Conservation (phyloP, 2,888 invertebrate species). For the Archips xylosteana region DNA sequence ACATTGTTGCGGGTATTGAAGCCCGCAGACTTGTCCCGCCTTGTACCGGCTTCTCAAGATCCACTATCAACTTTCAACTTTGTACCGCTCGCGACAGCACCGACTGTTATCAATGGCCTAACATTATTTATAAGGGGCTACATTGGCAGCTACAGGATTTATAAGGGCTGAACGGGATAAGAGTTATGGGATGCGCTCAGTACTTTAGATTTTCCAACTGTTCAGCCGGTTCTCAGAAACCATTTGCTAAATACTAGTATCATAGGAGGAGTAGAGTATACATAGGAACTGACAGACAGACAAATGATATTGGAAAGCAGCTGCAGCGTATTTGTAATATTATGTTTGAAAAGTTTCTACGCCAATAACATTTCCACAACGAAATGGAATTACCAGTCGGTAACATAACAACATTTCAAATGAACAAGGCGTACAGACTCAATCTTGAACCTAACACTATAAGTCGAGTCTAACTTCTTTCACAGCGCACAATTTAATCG, state of each 20-base stretch:
- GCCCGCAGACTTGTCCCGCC: conserved; percentile 44
- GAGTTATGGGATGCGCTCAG: conserved; percentile 38
- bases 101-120: conserved; percentile 66
- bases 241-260: neutral
- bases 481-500: conserved; percentile 65
- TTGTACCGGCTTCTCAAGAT: conserved; percentile 73
- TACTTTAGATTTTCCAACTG: conserved; percentile 12
- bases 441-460: conserved; percentile 47
- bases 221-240: neutral
- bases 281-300: neutral
- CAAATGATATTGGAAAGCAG: neutral
- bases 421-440: conserved; percentile 15
- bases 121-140: conserved; percentile 67
- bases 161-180: conserved; percentile 47
- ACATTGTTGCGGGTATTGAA: conserved; percentile 40
- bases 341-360: neutral
- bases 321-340: neutral
- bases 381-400: neutral
- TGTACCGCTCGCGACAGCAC: conserved; percentile 67
- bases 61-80: conserved; percentile 78
- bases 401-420: conserved; percentile 8
- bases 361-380: conserved; percentile 3
- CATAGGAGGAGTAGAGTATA: neutral
- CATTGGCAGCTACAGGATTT: conserved; percentile 62
- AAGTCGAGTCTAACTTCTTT: conserved; percentile 58